phyloP scores from a whole-genome alignment of 2,113 vertebrate genomes.

The Bos indicus region DNA sequence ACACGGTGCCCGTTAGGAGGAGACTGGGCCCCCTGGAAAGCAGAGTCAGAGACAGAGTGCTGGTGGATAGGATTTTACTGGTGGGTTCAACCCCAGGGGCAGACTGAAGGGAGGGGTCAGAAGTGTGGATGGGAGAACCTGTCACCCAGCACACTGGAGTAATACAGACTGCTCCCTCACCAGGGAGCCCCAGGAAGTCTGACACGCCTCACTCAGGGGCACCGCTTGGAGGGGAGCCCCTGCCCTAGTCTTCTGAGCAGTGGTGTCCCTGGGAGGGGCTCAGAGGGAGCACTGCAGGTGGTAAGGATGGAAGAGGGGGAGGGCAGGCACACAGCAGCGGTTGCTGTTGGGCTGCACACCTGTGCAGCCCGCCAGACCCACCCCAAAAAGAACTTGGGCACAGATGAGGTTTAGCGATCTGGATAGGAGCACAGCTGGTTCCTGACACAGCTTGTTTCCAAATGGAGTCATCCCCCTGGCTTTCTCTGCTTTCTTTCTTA shows the following conservation, averaged over 20 bases:
- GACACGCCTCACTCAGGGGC: fast-evolving
- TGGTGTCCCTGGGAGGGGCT: fast-evolving
- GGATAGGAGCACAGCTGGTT: fast-evolving
- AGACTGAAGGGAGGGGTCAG: not conserved
- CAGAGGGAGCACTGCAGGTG: fast-evolving
- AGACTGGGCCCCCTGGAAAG: not conserved
- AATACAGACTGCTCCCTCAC: not conserved
- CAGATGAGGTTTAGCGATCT: fast-evolving
- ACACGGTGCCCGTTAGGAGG: fast-evolving
- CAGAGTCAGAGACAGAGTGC: too few relatives aligned
- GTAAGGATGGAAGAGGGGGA: fast-evolving
- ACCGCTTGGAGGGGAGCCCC: not conserved
- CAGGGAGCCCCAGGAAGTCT: not conserved
- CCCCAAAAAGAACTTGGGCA: not conserved
- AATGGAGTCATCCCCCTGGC: not conserved
- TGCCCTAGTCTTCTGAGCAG: not conserved
- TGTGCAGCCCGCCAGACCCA: fast-evolving
- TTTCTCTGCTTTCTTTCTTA: not conserved
- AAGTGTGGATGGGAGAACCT: fast-evolving
- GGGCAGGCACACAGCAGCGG: fast-evolving
- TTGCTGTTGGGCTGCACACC: fast-evolving
- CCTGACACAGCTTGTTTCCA: not conserved
- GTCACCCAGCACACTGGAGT: too few relatives aligned
- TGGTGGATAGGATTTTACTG: fast-evolving
- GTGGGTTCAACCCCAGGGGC: not conserved